A percentile compares a stretch with the other conserved stretches of the same genome.
These are phyloP conservation scores for Mus musculus DNA, from an alignment of 2,113 vertebrate genomes.

Conservation along the genomic window GRCm39 chr10:120362501-120363000, in stretches of 20 bases:
- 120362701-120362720: slow-evolving; percentile 24
- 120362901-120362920: neutral
- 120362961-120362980: neutral
- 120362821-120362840: neutral
- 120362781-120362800: neutral
- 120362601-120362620: slow-evolving; percentile 22
- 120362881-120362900: slow-evolving; percentile 11
- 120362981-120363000: neutral
- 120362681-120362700: neutral
- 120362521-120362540: slow-evolving; percentile 35
- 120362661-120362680: slow-evolving; percentile 17
- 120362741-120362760: neutral
- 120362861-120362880: neutral
- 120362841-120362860: neutral
- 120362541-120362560: neutral
- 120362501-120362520: slow-evolving; percentile 33
- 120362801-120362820: slow-evolving; percentile 21
- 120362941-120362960: neutral
- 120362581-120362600: slow-evolving; percentile 41
- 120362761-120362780: neutral
- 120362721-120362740: neutral
- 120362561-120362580: slow-evolving; percentile 18
- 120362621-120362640: slow-evolving; percentile 20
- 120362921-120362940: slow-evolving; percentile 3
- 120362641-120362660: slow-evolving; percentile 9